These are phyloP conservation scores for Musca domestica DNA, from an alignment of 1,140 invertebrate species.

Conservation along the genomic window DNA sequence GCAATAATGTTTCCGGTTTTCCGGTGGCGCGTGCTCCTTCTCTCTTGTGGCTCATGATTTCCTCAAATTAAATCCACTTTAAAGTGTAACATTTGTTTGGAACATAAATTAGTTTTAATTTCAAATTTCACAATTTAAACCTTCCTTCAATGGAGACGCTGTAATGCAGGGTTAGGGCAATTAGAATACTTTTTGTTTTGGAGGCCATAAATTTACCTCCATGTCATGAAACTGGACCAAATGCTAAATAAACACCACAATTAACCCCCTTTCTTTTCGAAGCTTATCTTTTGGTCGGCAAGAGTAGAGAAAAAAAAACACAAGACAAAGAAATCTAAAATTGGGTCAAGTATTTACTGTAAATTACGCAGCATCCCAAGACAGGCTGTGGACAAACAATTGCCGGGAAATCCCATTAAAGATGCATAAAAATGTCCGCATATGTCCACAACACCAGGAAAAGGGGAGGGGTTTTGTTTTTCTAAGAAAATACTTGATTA, in stretches of 20 bases:
- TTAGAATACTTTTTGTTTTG: background rate
- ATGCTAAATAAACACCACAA: constrained; percentile 13
- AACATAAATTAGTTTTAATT: constrained; percentile 19
- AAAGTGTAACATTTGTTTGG: constrained; percentile 1
- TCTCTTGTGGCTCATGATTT: too few species aligned
- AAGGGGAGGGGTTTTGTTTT: background rate
- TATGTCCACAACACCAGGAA: constrained; percentile 1
- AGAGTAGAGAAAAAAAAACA: background rate
- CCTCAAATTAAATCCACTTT: constrained; percentile 12
- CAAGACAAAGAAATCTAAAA: too few species aligned
- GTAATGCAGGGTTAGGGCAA: background rate
- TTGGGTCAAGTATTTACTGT: constrained; percentile 7
- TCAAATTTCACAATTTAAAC: constrained; percentile 9
- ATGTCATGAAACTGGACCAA: constrained; percentile 18
- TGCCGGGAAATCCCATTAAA: constrained; percentile 3
- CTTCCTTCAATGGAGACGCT: background rate
- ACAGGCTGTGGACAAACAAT: background rate
- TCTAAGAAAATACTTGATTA: constrained; percentile 5
- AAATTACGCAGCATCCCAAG: constrained; percentile 10
- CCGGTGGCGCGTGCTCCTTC: background rate
- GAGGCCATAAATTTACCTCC: background rate
- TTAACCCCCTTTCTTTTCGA: background rate
- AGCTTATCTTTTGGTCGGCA: background rate
- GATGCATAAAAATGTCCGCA: constrained; percentile 18
- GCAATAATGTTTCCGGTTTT: constrained; percentile 14